Percentiles rank a stretch among this genome's conserved stretches.
phyloP scores from a whole-genome alignment of 2,797 vertebrate species.

The Yasuhikotakia modesta region DNA sequence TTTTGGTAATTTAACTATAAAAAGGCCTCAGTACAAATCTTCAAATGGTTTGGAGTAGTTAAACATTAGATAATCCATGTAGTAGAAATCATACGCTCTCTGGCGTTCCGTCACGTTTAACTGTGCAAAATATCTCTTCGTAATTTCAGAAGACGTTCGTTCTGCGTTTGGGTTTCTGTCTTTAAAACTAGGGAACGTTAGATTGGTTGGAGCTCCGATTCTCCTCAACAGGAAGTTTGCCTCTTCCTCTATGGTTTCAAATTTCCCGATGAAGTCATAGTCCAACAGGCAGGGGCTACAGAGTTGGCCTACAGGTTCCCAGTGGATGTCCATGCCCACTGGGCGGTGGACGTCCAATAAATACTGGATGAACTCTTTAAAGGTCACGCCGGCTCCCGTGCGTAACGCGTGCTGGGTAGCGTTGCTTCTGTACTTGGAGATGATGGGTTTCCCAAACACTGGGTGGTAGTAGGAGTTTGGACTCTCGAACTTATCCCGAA shows the following conservation, averaged over 20 bases:
- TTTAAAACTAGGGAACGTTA: constrained; percentile 92
- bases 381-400: constrained; percentile 88
- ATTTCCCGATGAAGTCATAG: constrained; percentile 94
- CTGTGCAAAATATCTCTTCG: constrained; percentile 88
- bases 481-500: constrained; percentile 95
- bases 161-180: constrained; percentile 89
- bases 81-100: constrained; percentile 92
- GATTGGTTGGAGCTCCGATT: constrained; percentile 83
- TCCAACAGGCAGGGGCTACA: constrained; percentile 94
- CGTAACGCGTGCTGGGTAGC: constrained; percentile 84
- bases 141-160: constrained; percentile 84
- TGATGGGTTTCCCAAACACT: constrained; percentile 91
- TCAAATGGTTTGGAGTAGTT: constrained; percentile 96
- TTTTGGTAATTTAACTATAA: constrained; percentile 17
- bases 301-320: constrained; percentile 89
- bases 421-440: constrained; percentile 88
- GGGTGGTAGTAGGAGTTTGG: constrained; percentile 95
- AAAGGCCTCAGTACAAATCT: constrained; percentile 82
- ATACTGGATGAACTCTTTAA: constrained; percentile 93
- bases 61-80: constrained; percentile 98
- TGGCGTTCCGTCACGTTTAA: constrained; percentile 85
- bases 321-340: constrained; percentile 97
- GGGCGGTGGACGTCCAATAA: constrained; percentile 91
- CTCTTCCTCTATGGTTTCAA: constrained; percentile 94
- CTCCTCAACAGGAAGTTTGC: constrained; percentile 88